A percentile compares a stretch with the other conserved stretches of the same genome.
Evolutionary conservation across 2,797 vertebrate genomes (phyloP).

Genomic region (Microctenopoma stevenorrisi): DNA sequence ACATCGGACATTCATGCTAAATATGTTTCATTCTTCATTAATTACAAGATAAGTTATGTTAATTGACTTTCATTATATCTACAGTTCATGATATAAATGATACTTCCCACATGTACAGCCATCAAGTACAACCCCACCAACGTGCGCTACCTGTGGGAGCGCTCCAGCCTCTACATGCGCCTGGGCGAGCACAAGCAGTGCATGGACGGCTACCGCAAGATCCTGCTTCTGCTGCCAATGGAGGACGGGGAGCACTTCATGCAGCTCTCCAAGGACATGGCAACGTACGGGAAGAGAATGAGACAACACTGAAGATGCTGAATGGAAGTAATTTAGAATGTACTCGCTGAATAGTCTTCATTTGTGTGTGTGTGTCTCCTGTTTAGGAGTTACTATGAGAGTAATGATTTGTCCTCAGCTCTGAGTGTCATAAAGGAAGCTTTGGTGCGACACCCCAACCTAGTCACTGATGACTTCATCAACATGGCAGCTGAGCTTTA

Average conservation of each 20-base stretch:
- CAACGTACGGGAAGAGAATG: constrained; percentile 72
- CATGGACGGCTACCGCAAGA: constrained; percentile 96
- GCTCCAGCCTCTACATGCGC: constrained; percentile 94
- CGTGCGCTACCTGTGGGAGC: constrained; percentile 95
- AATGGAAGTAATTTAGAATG: neutral
- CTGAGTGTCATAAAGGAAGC: constrained; percentile 94
- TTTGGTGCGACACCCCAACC: constrained; percentile 88
- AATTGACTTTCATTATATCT: too few relatives aligned
- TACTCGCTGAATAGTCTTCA: neutral
- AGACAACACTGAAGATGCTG: neutral
- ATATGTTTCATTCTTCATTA: too few relatives aligned
- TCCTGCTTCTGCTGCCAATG: constrained; percentile 91
- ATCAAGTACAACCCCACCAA: constrained; percentile 95
- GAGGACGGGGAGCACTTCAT: constrained; percentile 96
- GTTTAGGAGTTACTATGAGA: constrained; percentile 95
- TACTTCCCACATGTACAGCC: constrained; percentile 75
- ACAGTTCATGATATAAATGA: too few relatives aligned
- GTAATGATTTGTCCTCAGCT: constrained; percentile 90
- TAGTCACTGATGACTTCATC: constrained; percentile 93
- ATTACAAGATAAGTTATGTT: too few relatives aligned
- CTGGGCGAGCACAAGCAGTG: constrained; percentile 94
- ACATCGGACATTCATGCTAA: too few relatives aligned
- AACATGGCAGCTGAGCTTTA: constrained; percentile 96
- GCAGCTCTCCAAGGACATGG: constrained; percentile 98
- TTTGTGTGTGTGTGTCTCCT: constrained; percentile 1